Evolutionary conservation across 2,888 invertebrate species (phyloP), one percentile per base, ranked within the genome.

Genomic region (Phymatocera aterrima): DNA sequence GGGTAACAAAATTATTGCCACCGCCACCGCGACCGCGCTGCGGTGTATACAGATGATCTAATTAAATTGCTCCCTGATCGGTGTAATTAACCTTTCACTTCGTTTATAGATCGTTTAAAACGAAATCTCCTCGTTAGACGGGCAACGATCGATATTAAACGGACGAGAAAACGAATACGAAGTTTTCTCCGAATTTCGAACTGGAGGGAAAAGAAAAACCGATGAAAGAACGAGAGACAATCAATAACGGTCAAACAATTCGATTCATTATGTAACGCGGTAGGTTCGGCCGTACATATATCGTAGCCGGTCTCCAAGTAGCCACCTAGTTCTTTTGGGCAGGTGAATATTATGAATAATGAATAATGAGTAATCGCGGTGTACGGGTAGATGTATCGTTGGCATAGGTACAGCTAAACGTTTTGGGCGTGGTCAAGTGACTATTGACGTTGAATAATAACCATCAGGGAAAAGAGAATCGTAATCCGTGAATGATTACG

Each of bases 311-410:
- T n/a, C n/a, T n/a, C n/a, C n/a, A n/a, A n/a, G n/a, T n/a, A 37
- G 34, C 10, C 37, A 24, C 18, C 6, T 68, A 10, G 28, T 18
- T 51, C n/a, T 46, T 72, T 51, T 18, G 18, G 40, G 75, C 75
- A 75, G 75, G 75, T 75, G 75, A 75, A 75, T 75, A 75, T 75
- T 75, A 60, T 43, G 75, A 75, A 75, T 75, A 75, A 75, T 40
- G 75, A 75, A 75, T 75, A 37, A 40, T 72, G 48, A 18, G 46
- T 40, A 4, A 12, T 28, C 4, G 6, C 2, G 2, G 28, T 40
- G 40, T 40, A 40, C 8, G 40, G 4, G 8, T 40, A 8, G 4
- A 40, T 40, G 40, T 40, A 40, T 40, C n/a, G 40, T 28, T 28
- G 12, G 43, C n/a, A 68, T 10, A 57, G 18, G 2, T n/a, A 34